A percentile compares a stretch with the other conserved stretches of the same genome.
Evolutionary conservation across 2,888 invertebrate genomes (phyloP).

Genomic region (Caenorhabditis becei): DNA sequence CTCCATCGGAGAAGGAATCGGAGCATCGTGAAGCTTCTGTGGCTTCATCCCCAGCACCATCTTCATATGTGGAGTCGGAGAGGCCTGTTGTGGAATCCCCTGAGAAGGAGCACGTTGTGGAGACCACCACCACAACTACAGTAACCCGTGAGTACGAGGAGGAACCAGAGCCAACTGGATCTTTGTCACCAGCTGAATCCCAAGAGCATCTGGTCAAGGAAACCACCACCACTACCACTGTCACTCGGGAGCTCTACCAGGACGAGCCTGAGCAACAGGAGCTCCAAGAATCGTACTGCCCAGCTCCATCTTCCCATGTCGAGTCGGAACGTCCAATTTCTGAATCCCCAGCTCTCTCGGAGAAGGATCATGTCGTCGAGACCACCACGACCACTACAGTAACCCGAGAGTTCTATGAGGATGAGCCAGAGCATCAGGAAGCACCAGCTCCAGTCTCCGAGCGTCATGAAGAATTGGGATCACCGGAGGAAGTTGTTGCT

Average conservation of each 20-base stretch:
- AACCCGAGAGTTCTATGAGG: conserved; percentile 22
- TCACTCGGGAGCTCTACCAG: conserved; percentile 13
- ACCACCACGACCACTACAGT: conserved; percentile 32
- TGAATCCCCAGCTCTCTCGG: conserved; percentile 24
- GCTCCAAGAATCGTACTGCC: neutral
- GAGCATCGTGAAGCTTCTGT: neutral
- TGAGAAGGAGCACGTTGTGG: conserved; percentile 19
- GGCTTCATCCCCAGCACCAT: neutral
- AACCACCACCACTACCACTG: conserved; percentile 17
- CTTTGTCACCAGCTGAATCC: neutral
- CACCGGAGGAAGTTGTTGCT: neutral
- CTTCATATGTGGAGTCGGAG: neutral
- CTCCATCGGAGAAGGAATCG: neutral
- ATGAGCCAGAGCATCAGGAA: conserved; percentile 3
- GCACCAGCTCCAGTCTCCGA: neutral
- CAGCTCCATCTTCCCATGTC: conserved; percentile 21
- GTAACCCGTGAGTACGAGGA: conserved; percentile 28
- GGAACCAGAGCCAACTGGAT: neutral
- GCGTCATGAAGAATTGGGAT: neutral
- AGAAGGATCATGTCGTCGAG: conserved; percentile 20
- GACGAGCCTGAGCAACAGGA: conserved; percentile 13
- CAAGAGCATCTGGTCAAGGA: conserved; percentile 9
- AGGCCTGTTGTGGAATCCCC: neutral
- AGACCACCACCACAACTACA: conserved; percentile 39
- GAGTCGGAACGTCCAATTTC: conserved; percentile 6